Evolutionary conservation across 2,113 vertebrate genomes (phyloP), one percentile per base, ranked within the genome.

Genomic region (Sinocyclocheilus grahami): DNA sequence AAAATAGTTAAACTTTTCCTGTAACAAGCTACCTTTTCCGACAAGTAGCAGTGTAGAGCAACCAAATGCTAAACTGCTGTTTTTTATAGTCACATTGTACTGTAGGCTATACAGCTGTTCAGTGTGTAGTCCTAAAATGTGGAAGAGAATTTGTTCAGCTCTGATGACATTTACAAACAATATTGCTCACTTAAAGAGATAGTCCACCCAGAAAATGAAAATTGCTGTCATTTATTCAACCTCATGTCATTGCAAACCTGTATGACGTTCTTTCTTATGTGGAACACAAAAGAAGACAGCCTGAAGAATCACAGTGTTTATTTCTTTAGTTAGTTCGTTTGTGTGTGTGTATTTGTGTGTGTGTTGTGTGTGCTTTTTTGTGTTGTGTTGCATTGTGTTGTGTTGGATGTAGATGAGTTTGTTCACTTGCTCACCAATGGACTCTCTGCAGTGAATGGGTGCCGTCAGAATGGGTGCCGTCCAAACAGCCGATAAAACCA

Each of bases 11-110:
- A 72, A 22, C 69, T 16, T 76, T 48, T 48, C 12, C n/a, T 3
- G 22, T 48, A 75, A 75, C 72, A 80, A 80, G 55, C 78, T n/a
- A 42, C 69, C 69, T 72, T 72, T 42, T 72, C 20, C 18, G 2
- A 22, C 10, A 42, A 72, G 20, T 10, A 79, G 53, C 30, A 58
- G 20, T 62, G 33, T 33, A 48, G 11, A 24, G 72, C 5, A 46
- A 46, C 8, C 42, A 46, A 9, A 46, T 46, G 42, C 42, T 46
- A 46, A 46, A 48, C 13, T 75, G 39, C 5, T 39, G 10, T 74
- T 46, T 46, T 46, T 75, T 39, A 22, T 39, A 37, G 33, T 42
- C 69, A 46, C 42, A 76, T 5, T 76, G 42, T 27, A 16, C 12
- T 48, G 22, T 76, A 24, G 42, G 6, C 72, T 48, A 48, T 75